Evolutionary conservation across 2,113 vertebrate genomes (phyloP).

Genomic region (Steatornis caripensis): DNA sequence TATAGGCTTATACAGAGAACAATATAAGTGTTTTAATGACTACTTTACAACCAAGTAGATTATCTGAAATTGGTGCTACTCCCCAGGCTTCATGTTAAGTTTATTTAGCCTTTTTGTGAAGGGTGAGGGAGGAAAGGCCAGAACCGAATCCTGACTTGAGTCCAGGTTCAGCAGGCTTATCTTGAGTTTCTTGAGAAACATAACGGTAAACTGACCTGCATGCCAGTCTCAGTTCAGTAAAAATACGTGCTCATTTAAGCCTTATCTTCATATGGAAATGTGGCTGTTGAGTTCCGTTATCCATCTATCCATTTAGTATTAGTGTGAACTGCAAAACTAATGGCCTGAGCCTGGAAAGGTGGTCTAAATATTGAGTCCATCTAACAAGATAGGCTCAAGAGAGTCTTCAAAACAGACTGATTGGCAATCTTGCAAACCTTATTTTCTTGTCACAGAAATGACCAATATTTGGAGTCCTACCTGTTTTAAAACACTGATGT

Average conservation of each 20-base stretch:
- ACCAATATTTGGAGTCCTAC: not conserved
- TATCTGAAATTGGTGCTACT: not conserved
- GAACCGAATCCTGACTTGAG: not conserved
- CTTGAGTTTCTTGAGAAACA: not conserved
- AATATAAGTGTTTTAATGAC: not conserved
- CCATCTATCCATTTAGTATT: too few species aligned
- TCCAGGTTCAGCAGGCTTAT: not conserved
- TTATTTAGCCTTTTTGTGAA: not conserved
- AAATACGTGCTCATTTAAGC: not conserved
- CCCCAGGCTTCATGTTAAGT: not conserved
- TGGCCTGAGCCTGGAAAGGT: not conserved
- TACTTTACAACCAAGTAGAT: not conserved
- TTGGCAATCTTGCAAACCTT: not conserved
- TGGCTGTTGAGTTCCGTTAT: not conserved
- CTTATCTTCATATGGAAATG: not conserved
- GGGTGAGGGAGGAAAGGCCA: too few species aligned
- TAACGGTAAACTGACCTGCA: not conserved
- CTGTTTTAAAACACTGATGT: not conserved
- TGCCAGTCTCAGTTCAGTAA: not conserved
- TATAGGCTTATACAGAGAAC: not conserved
- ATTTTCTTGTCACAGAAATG: not conserved
- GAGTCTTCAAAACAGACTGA: not conserved
- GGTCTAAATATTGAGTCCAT: not conserved
- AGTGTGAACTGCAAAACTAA: not conserved
- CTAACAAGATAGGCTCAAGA: too few species aligned